Conservation (phyloP, 2,113 vertebrate species). For the Lagopus muta region DNA sequence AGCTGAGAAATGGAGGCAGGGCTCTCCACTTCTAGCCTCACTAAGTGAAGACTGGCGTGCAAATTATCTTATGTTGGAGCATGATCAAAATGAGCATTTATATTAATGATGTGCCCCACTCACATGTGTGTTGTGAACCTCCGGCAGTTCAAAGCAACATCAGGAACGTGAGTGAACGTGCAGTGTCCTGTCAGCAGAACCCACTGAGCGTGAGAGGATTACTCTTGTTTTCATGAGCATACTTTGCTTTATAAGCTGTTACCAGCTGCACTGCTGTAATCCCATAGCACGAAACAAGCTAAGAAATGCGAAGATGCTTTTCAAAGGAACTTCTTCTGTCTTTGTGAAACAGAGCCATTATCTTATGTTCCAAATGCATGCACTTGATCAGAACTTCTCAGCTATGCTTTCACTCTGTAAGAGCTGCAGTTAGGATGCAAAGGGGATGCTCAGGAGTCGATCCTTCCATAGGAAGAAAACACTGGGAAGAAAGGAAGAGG, state of each 20-base stretch:
- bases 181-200: background rate
- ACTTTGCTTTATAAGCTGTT: background rate
- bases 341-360: background rate
- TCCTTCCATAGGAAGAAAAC: slow-evolving; percentile 82
- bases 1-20: background rate
- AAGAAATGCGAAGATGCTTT: rapidly evolving
- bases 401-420: background rate
- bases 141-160: background rate
- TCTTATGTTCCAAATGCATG: background rate
- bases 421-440: background rate
- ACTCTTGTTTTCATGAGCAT: background rate
- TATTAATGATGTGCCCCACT: background rate
- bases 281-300: background rate
- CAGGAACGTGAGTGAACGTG: background rate
- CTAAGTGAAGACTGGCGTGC: background rate
- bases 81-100: background rate
- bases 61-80: background rate
- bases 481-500: slow-evolving; percentile 59
- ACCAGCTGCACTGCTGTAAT: background rate
- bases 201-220: background rate
- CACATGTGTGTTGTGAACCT: background rate
- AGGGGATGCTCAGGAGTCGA: slow-evolving; percentile 53
- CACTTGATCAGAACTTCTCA: background rate
- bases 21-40: rapidly evolving
- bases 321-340: background rate